phyloP scores from a whole-genome alignment of 2,113 vertebrate species.

The Dryoscopus gambensis region DNA sequence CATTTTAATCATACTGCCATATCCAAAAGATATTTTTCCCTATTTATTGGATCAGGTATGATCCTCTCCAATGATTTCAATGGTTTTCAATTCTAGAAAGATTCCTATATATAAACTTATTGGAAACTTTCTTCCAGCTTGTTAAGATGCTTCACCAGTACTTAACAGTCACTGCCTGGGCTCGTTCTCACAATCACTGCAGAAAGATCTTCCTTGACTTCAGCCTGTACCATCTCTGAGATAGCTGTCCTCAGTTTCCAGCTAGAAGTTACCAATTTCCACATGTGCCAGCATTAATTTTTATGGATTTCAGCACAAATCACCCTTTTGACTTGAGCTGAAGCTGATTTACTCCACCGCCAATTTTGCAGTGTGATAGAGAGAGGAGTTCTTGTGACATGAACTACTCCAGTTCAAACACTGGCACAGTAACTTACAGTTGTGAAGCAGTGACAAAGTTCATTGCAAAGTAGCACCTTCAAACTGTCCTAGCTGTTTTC shows the following conservation, averaged over 20 bases:
- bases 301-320: background rate
- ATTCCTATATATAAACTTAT: background rate
- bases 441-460: background rate
- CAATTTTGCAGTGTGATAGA: rapidly evolving
- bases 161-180: rapidly evolving
- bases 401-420: background rate
- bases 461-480: background rate
- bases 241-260: background rate
- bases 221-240: background rate
- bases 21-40: background rate
- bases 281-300: rapidly evolving
- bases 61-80: background rate
- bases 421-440: background rate
- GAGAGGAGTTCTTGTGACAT: background rate
- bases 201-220: background rate
- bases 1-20: background rate
- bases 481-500: background rate
- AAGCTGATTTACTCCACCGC: background rate
- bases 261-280: background rate
- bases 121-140: background rate
- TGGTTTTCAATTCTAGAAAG: background rate
- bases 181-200: background rate
- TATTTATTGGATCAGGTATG: background rate
- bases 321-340: background rate
- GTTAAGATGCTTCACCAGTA: background rate